Percentiles rank a stretch among this genome's conserved stretches.
These are phyloP conservation scores for Plodia interpunctella DNA, from an alignment of 1,140 invertebrate species.

Conservation along the genomic window DNA sequence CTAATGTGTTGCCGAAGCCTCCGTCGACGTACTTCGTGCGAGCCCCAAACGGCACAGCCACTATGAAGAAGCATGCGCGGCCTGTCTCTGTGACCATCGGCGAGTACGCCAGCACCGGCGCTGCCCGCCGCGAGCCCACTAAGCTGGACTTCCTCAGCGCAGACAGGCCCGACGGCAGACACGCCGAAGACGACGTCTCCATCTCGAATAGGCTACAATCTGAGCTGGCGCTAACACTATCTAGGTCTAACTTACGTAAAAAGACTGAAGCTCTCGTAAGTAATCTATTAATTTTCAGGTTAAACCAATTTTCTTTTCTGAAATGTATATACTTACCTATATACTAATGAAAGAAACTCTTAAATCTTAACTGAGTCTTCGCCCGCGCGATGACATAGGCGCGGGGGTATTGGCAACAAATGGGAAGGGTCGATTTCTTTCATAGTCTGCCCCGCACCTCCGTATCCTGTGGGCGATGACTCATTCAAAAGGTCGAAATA, in stretches of 20 bases:
- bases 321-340: no score
- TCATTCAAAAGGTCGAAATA: no score
- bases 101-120: constrained; percentile 79
- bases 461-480: no score
- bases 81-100: constrained; percentile 82
- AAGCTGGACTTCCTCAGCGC: constrained; percentile 82
- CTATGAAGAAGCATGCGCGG: constrained; percentile 70
- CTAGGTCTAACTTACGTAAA: constrained; percentile 84
- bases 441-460: no score
- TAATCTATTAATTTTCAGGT: constrained; percentile 19
- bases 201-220: constrained; percentile 83
- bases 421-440: no score
- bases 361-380: no score
- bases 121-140: constrained; percentile 79
- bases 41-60: constrained; percentile 66
- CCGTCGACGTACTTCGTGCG: constrained; percentile 82
- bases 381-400: no score
- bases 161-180: constrained; percentile 54
- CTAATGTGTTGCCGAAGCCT: constrained; percentile 78
- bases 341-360: no score
- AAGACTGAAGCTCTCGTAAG: constrained; percentile 82
- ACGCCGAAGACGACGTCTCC: constrained; percentile 56
- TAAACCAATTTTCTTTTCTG: constrained; percentile 15
- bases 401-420: no score
- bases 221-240: constrained; percentile 84